A percentile compares a stretch with the other conserved stretches of the same genome.
phyloP scores from a whole-genome alignment of 2,113 vertebrate genomes.

The Pithys albifrons region DNA sequence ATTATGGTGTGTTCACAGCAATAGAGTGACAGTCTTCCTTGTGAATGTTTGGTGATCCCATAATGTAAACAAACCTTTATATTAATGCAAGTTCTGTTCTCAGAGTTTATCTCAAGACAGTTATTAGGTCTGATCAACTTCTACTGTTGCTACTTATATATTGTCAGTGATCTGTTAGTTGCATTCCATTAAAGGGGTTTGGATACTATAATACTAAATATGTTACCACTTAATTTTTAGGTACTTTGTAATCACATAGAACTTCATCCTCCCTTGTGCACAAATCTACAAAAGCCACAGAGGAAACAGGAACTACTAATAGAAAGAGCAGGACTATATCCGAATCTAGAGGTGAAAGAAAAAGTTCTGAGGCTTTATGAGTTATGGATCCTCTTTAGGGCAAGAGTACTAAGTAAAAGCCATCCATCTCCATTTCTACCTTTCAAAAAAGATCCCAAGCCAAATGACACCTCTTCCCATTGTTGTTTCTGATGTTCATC shows the following conservation, averaged over 20 bases:
- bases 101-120: background rate
- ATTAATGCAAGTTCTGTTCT: background rate
- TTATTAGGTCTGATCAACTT: background rate
- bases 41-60: background rate
- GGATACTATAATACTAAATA: background rate
- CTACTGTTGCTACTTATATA: background rate
- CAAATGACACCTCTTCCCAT: background rate
- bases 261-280: background rate
- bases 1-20: background rate
- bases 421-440: background rate
- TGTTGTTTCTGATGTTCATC: background rate
- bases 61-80: background rate
- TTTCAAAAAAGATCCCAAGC: background rate
- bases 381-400: rapidly evolving
- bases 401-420: background rate
- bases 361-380: background rate
- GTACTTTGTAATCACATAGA: background rate
- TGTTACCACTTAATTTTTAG: background rate
- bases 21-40: background rate
- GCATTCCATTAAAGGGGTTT: background rate
- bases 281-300: background rate
- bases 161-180: background rate
- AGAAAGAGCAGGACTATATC: background rate
- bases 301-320: background rate
- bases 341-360: background rate